Base-by-base conservation (phyloP, 2,888 invertebrate genomes). In the Pocota personata region DNA sequence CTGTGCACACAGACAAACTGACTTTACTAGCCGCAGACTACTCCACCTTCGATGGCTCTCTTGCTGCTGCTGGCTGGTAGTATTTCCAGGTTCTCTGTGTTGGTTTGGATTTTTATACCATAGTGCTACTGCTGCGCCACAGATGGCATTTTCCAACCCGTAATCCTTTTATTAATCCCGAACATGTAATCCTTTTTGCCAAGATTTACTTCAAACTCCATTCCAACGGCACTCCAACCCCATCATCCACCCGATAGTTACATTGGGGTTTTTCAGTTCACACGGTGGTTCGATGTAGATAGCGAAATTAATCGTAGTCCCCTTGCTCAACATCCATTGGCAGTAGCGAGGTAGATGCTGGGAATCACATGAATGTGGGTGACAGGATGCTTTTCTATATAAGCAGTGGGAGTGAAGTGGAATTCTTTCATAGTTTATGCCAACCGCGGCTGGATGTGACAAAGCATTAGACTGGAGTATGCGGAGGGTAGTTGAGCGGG, bases 131-230 rank as follows among this genome's bases (percentile, higher is more conserved):
- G 80, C 64, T 76, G 80, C 69, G 77, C 82, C 87, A 73, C 87
- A 87, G 87, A 87, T 87, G 87, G 62, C 64, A 82, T 69, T 87
- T 82, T 82, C 77, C 77, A 78, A 69, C 87, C 73, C 72, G 73
- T 78, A 82, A 87, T 87, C 82, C 87, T 69, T 87, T 87, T 87
- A 87, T 82, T 87, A 87, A 87, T 82, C 82, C 73, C 73, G 48
- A 82, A 71, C 77, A 73, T 82, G 87, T 87, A 87, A 87, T 82
- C 82, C 73, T 58, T 87, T 82, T 82, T 87, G 77, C 82, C 73
- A 87, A 87, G 87, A 87, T 87, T 87, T 87, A 86, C 86, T 82
- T 86, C 55, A 77, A 58, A 71, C 58, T 60, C 71, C 50, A 64
- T 66, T 55, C 52, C 46, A 19, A 58, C 58, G 35, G 71, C 30